Conservation (phyloP, 2,113 vertebrate genomes). For the Oreochromis niloticus region DNA sequence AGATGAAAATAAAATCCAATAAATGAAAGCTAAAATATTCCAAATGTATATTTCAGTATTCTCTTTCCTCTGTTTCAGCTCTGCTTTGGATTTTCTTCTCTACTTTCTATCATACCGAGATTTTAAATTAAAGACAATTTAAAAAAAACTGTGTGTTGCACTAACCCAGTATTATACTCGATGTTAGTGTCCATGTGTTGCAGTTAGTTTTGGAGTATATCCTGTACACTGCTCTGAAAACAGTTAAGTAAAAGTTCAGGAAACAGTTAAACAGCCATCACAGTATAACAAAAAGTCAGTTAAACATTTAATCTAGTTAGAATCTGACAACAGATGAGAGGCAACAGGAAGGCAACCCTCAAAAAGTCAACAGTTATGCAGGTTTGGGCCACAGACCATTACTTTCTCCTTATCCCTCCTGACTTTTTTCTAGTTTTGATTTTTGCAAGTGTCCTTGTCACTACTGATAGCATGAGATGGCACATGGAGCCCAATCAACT, state of each 20-base stretch:
- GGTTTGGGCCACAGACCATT: background rate
- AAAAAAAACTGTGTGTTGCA: fast-evolving
- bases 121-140: fast-evolving
- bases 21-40: background rate
- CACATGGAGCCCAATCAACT: fast-evolving
- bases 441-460: background rate
- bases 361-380: background rate
- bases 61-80: background rate
- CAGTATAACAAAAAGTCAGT: background rate
- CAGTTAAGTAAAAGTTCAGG: background rate
- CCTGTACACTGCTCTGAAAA: background rate
- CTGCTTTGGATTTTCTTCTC: background rate
- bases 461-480: fast-evolving
- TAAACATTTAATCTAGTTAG: background rate
- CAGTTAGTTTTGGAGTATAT: background rate
- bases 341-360: background rate
- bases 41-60: background rate
- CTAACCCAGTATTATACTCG: fast-evolving
- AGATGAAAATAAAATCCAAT: too few species aligned
- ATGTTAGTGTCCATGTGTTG: background rate
- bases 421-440: background rate
- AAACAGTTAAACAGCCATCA: background rate
- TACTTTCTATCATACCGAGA: background rate
- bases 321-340: fast-evolving
- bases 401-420: background rate